Conservation (phyloP, 64 coral and sea anemone genomes). For the Stichodactyla mertensii region DNA sequence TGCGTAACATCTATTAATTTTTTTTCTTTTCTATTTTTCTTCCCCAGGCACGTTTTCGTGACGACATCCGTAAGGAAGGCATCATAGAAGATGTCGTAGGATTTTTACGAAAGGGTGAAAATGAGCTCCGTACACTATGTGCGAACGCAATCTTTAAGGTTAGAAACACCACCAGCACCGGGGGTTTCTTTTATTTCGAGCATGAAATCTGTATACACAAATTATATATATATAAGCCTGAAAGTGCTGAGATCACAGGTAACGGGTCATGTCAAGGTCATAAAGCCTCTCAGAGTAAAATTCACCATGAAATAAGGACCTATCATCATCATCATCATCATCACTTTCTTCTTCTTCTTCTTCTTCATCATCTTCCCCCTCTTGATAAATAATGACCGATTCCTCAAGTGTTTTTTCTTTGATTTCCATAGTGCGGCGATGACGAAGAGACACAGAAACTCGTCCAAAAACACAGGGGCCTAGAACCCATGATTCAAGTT, state of each 20-base stretch:
- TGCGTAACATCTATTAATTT: background rate
- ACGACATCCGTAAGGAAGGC: slow-evolving; percentile 76
- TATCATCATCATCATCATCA: too few species aligned
- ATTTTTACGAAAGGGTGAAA: slow-evolving; percentile 50
- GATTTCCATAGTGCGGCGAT: slow-evolving; percentile 59
- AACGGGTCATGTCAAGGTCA: too few species aligned
- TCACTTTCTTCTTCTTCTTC: too few species aligned
- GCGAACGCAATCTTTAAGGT: slow-evolving; percentile 79
- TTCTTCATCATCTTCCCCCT: too few species aligned
- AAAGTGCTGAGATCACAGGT: too few species aligned
- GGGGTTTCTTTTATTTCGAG: too few species aligned
- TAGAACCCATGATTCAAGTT: slow-evolving; percentile 53
- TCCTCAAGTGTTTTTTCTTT: background rate
- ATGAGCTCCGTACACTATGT: slow-evolving; percentile 48
- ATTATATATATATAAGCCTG: too few species aligned
- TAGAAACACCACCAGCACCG: background rate
- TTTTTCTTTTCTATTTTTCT: background rate
- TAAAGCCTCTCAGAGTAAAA: too few species aligned
- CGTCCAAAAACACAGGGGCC: slow-evolving; percentile 52
- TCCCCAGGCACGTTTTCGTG: slow-evolving; percentile 51
- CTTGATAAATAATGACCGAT: too few species aligned
- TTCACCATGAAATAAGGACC: too few species aligned
- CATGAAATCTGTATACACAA: too few species aligned
- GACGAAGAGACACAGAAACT: slow-evolving; percentile 64
- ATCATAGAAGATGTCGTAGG: slow-evolving; percentile 73